Evolutionary conservation across 2,113 vertebrate species (phyloP), one percentile per base, ranked within the genome.

Genomic region (Lycocorax pyrrhopterus): DNA sequence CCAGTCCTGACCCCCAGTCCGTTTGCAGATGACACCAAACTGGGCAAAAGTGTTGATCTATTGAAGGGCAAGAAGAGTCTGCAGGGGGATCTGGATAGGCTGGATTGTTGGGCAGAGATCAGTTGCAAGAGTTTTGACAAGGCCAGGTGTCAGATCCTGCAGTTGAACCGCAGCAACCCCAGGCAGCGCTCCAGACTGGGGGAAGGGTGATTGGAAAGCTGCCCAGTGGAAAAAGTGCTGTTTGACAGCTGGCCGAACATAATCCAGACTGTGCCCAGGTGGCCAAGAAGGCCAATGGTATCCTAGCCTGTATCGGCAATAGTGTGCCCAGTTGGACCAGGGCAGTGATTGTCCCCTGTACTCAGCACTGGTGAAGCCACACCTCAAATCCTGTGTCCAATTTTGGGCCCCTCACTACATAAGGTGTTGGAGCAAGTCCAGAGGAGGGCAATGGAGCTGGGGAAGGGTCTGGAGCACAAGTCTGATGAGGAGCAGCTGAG

Each of bases 321-420:
- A 2, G 8, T n/a, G n/a, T 29, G 39, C 13, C 8, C 56, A 55
- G 39, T 41, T 71, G 64, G 39, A 23, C 2, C 55, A 39, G n/a
- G n/a, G 16, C n/a, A n/a, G 23, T 0, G n/a, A 25, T 16, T 8
- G 5, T n/a, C 47, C 0, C 13, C 18, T 69, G 19, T 30, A 14
- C 7, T 53, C 0, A 0, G 23, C 29, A 20, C 10, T 63, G 47
- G 8, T 62, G 64, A 63, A n/a, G 47, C 8, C 11, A 44, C 19
- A 30, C 7, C 55, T n/a, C 8, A 3, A 14, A 41, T 47, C 8
- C 19, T 55, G 13, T 11, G 25, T n/a, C 1, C 56, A 20, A 13
- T 78, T 71, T 3, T 47, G 39, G 8, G 19, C 56, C 47, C 1
- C 1, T 62, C 19, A 5, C 19, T 53, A 29, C 4, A 19, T 23